Evolutionary conservation across 2,888 invertebrate genomes (phyloP).

Genomic region (Epirrita christyi): DNA sequence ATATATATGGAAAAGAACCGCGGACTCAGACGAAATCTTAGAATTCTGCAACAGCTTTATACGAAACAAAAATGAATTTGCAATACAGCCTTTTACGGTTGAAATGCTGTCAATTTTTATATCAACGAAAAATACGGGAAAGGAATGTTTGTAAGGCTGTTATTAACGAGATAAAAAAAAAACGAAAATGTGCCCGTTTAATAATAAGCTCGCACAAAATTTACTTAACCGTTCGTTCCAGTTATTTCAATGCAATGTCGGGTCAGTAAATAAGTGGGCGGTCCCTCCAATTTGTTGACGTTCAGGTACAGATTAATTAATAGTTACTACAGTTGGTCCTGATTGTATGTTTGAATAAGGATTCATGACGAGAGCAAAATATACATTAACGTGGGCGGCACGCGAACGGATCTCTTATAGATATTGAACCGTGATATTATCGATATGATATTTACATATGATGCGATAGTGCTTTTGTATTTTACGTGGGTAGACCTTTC

Average conservation of each 20-base stretch:
- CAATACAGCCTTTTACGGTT: too few relatives aligned
- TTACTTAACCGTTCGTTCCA: slow-evolving; percentile 38
- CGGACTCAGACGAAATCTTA: background rate
- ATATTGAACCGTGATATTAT: slow-evolving; percentile 54
- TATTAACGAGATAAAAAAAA: slow-evolving; percentile 29
- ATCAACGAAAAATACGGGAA: slow-evolving; percentile 7
- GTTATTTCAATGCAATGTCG: slow-evolving; percentile 34
- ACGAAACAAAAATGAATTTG: too few relatives aligned
- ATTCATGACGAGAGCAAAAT: slow-evolving; percentile 59
- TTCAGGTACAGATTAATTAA: slow-evolving; percentile 36
- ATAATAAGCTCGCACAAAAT: slow-evolving; percentile 30
- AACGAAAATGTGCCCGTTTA: slow-evolving; percentile 20
- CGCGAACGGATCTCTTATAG: slow-evolving; percentile 58
- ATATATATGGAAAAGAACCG: slow-evolving; percentile 4
- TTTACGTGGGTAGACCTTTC: slow-evolving; percentile 40
- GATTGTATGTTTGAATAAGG: slow-evolving; percentile 69
- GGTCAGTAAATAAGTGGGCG: slow-evolving; percentile 64
- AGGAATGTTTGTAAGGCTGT: slow-evolving; percentile 12
- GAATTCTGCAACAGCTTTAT: background rate
- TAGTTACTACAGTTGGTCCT: slow-evolving; percentile 43
- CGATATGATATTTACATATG: slow-evolving; percentile 49
- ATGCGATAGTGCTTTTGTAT: slow-evolving; percentile 36
- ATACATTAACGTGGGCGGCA: slow-evolving; percentile 58
- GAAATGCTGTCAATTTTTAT: background rate
- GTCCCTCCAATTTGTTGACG: slow-evolving; percentile 71